Evolutionary conservation across 1,140 invertebrate genomes (phyloP).

Genomic region (Heliconius hermathena): DNA sequence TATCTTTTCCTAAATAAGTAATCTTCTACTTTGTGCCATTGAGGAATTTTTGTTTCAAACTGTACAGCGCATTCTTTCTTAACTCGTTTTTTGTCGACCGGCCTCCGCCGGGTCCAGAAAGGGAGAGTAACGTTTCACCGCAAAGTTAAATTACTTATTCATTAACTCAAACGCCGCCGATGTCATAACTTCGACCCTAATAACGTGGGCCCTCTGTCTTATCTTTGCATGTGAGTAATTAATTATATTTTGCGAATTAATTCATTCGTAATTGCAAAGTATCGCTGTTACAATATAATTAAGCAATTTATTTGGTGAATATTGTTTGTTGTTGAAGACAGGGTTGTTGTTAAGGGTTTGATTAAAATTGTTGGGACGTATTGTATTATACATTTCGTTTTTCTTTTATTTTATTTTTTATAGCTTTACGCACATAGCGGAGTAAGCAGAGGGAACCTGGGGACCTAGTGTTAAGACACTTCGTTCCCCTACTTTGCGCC

Average conservation of each 20-base stretch:
- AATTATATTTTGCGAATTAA: constrained; percentile 70
- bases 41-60: constrained; percentile 10
- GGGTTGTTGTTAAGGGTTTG: constrained; percentile 14
- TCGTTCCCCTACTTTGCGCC: too few relatives aligned
- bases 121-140: constrained; percentile 55
- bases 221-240: constrained; percentile 69
- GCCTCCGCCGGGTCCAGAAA: constrained; percentile 18
- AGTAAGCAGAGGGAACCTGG: too few relatives aligned
- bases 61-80: constrained; percentile 26
- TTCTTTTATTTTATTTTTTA: neutral
- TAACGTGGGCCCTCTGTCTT: constrained; percentile 64
- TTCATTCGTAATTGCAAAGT: constrained; percentile 62
- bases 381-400: neutral
- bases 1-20: neutral
- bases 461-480: too few relatives aligned
- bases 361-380: constrained; percentile 31
- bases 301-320: constrained; percentile 64
- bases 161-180: constrained; percentile 51
- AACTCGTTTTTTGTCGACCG: constrained; percentile 10
- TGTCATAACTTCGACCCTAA: constrained; percentile 61
- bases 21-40: constrained; percentile 18
- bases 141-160: constrained; percentile 74
- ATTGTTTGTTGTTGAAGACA: constrained; percentile 28
- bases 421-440: too few relatives aligned
- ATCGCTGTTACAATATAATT: constrained; percentile 58